These are phyloP conservation scores for Hydrozoanthus gracilis DNA, from an alignment of 92 coral and sea anemone species.

Conservation along the genomic window DNA sequence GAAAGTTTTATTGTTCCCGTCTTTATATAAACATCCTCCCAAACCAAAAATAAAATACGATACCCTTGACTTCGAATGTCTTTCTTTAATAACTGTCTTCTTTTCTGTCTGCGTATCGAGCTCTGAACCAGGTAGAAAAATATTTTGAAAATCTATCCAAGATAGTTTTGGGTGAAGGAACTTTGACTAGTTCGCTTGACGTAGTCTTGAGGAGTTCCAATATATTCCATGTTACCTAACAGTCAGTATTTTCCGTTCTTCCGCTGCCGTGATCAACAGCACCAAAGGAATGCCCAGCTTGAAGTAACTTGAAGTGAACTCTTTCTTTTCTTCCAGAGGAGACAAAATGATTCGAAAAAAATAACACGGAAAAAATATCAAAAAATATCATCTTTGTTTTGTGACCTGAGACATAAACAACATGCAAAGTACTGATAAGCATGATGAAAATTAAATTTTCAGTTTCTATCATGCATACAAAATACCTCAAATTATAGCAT, in stretches of 20 bases:
- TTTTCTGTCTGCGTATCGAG: slow-evolving; percentile 18
- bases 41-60: slow-evolving; percentile 24
- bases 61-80: slow-evolving; percentile 7
- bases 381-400: slow-evolving; percentile 22
- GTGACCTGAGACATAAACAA: slow-evolving; percentile 10
- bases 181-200: slow-evolving; percentile 9
- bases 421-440: slow-evolving; percentile 3
- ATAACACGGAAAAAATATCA: neutral
- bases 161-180: slow-evolving; percentile 8
- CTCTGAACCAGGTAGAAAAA: slow-evolving; percentile 17
- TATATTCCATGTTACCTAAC: neutral
- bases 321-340: slow-evolving; percentile 26
- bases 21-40: neutral
- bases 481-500: too few relatives aligned
- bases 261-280: slow-evolving; percentile 31
- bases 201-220: slow-evolving; percentile 34
- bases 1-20: slow-evolving; percentile 2
- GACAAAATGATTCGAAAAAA: slow-evolving; percentile 1
- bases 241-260: slow-evolving; percentile 31
- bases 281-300: slow-evolving; percentile 23
- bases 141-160: slow-evolving; percentile 20
- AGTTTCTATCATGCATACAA: too few relatives aligned
- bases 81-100: too few relatives aligned
- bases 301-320: slow-evolving; percentile 16
- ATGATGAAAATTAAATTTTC: neutral